phyloP scores from a whole-genome alignment of 2,888 invertebrate genomes.

The Amphipyra tragopoginis region DNA sequence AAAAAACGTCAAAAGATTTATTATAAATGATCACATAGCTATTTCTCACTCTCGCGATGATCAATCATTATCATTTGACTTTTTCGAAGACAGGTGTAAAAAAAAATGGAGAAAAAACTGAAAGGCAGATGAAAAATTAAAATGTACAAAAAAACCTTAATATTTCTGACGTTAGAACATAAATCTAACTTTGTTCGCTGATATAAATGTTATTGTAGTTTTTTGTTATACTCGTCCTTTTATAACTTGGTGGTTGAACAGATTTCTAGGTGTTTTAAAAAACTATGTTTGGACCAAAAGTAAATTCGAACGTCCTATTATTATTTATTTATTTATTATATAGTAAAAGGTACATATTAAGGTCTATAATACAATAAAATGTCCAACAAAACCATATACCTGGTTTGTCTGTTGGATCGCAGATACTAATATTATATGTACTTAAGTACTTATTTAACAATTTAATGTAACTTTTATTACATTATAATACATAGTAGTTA shows the following conservation, averaged over 20 bases:
- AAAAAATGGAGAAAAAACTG: constrained; percentile 23
- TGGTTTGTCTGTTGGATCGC: too few relatives aligned
- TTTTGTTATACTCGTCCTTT: constrained; percentile 13
- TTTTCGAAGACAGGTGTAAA: constrained; percentile 38
- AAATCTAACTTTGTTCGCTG: constrained; percentile 46
- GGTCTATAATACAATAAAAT: too few relatives aligned
- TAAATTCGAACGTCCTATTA: too few relatives aligned
- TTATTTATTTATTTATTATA: too few relatives aligned
- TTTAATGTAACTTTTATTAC: too few relatives aligned
- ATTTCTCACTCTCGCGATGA: constrained; percentile 29
- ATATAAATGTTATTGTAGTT: constrained; percentile 27
- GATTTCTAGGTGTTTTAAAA: neutral
- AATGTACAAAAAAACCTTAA: constrained; percentile 28
- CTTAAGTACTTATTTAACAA: too few relatives aligned
- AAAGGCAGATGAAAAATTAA: constrained; percentile 50
- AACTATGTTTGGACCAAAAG: too few relatives aligned
- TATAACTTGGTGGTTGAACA: constrained; percentile 9
- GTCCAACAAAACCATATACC: too few relatives aligned
- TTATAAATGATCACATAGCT: constrained; percentile 52
- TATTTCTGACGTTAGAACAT: constrained; percentile 32
- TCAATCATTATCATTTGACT: constrained; percentile 54
- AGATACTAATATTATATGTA: too few relatives aligned
- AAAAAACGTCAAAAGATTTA: constrained; percentile 39
- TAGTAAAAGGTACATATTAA: too few relatives aligned
- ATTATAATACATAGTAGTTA: too few relatives aligned